Percentiles rank a stretch among this genome's conserved stretches.
These are phyloP conservation scores for Agrotis ipsilon DNA, from an alignment of 2,888 invertebrate species.

Conservation along the genomic window DNA sequence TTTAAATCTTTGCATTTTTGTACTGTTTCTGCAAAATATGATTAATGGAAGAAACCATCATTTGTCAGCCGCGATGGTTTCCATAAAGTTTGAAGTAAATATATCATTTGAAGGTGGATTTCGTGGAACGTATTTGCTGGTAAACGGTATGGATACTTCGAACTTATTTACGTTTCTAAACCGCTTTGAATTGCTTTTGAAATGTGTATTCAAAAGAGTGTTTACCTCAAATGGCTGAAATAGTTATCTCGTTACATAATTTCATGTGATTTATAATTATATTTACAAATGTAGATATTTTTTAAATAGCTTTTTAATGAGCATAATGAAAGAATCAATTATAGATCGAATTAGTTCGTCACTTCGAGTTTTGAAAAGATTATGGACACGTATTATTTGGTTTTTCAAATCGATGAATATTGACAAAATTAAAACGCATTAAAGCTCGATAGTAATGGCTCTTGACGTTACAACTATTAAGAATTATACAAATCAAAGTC, in stretches of 20 bases:
- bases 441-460: no score
- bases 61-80: slow-evolving; percentile 56
- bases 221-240: neutral
- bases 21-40: slow-evolving; percentile 50
- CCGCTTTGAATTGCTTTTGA: slow-evolving; percentile 10
- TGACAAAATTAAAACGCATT: no score
- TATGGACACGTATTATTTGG: no score
- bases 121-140: slow-evolving; percentile 28
- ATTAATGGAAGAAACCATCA: slow-evolving; percentile 50
- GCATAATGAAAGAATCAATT: no score
- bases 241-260: slow-evolving; percentile 3
- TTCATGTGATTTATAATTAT: neutral
- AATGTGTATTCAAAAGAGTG: neutral
- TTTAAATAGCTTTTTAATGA: no score
- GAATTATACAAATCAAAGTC: no score
- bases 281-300: no score
- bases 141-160: slow-evolving; percentile 10
- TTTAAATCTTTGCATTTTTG: slow-evolving; percentile 16
- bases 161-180: slow-evolving; percentile 14
- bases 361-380: no score
- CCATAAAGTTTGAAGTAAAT: slow-evolving; percentile 52
- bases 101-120: slow-evolving; percentile 39
- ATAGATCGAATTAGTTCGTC: no score
- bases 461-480: no score
- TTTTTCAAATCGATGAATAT: no score